Percentiles rank a stretch among this genome's conserved stretches.
Conservation (phyloP, 2,888 invertebrate species). For the Pheosia tremula region DNA sequence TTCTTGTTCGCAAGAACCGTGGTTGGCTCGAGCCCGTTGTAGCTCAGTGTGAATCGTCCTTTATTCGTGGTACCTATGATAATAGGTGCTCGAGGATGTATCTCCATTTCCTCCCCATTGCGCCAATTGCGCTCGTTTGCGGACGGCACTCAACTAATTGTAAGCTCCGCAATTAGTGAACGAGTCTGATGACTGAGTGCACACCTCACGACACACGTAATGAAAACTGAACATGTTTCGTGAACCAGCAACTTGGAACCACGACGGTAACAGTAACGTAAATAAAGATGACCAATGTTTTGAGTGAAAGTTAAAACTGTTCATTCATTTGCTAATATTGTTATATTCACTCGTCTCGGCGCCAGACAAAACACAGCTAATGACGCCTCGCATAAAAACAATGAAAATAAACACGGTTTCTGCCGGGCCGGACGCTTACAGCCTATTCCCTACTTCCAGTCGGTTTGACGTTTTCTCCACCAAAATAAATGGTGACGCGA, state of each 20-base stretch:
- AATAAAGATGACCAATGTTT: conserved; percentile 26
- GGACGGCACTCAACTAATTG: conserved; percentile 75
- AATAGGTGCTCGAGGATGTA: conserved; percentile 53
- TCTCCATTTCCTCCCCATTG: conserved; percentile 79
- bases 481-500: conserved; percentile 29
- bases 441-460: conserved; percentile 29
- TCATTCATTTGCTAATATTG: conserved; percentile 22
- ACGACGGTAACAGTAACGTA: conserved; percentile 12
- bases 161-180: conserved; percentile 69
- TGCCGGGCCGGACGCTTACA: conserved; percentile 2
- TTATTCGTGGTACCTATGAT: conserved; percentile 3
- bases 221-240: conserved; percentile 9
- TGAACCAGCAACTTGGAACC: conserved; percentile 9
- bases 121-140: conserved; percentile 79
- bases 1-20: background rate
- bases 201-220: conserved; percentile 47
- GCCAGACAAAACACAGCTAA: conserved; percentile 21
- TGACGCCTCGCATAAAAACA: conserved; percentile 22
- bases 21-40: background rate
- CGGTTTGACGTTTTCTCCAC: conserved; percentile 39
- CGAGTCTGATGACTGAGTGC: conserved; percentile 56
- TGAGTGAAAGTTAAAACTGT: conserved; percentile 34
- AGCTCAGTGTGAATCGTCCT: background rate
- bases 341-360: conserved; percentile 18
- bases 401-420: conserved; percentile 28